phyloP scores from a whole-genome alignment of 2,113 vertebrate species.

The Orthochromis indermauri region DNA sequence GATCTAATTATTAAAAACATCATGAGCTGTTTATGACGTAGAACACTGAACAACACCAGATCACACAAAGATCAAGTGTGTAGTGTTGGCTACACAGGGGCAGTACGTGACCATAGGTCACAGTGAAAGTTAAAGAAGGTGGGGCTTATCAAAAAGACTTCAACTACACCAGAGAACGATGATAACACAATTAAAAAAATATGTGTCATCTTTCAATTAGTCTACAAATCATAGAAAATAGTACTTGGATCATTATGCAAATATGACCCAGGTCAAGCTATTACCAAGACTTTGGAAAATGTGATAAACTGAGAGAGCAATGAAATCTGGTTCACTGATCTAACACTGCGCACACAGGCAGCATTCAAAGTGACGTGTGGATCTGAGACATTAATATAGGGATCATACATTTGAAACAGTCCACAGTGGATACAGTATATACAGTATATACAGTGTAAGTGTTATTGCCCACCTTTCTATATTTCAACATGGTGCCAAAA shows the following conservation, averaged over 20 bases:
- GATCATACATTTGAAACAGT: neutral
- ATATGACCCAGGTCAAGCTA: neutral
- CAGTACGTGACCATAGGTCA: neutral
- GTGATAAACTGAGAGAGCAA: neutral
- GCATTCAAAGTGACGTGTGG: neutral
- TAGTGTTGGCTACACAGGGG: neutral
- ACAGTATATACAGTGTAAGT: neutral
- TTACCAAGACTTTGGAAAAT: neutral
- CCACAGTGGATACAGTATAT: neutral
- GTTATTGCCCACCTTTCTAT: constrained; percentile 32
- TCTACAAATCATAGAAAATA: neutral
- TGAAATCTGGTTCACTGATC: neutral
- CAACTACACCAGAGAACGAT: neutral
- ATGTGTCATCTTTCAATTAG: neutral
- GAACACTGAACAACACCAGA: neutral
- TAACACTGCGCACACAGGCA: neutral
- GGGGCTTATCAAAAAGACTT: neutral
- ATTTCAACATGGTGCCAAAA: constrained; percentile 42
- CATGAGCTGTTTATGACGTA: neutral
- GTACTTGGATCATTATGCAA: neutral
- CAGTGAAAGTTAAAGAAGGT: neutral
- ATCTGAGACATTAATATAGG: neutral
- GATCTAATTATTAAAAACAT: neutral
- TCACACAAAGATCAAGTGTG: neutral
- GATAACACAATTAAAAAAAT: neutral